Evolutionary conservation across 2,888 invertebrate species (phyloP).

Genomic region (Caradrina clavipalpis): DNA sequence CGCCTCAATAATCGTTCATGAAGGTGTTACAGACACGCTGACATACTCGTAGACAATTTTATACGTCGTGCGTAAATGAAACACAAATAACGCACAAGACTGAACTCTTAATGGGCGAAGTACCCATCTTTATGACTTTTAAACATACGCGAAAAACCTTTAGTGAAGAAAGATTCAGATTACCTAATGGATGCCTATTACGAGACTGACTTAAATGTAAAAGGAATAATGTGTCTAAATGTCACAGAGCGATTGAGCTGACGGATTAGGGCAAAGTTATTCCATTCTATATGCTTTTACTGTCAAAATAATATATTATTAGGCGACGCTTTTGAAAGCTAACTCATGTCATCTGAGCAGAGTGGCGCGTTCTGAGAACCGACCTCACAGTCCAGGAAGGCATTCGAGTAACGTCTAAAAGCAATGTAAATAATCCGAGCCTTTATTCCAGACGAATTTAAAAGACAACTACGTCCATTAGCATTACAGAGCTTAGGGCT

Average conservation of each 20-base stretch:
- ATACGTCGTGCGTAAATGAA: background rate
- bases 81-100: background rate
- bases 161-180: slow-evolving; percentile 33
- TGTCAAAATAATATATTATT: slow-evolving; percentile 6
- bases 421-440: slow-evolving; percentile 9
- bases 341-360: slow-evolving; percentile 5
- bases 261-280: background rate
- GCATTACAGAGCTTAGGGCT: background rate
- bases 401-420: background rate
- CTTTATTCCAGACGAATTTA: background rate
- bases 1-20: slow-evolving; percentile 18
- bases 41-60: too few species aligned
- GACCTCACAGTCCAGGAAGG: too few species aligned
- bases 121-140: slow-evolving; percentile 26
- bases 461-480: background rate
- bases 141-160: slow-evolving; percentile 38
- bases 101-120: background rate
- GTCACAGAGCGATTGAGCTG: slow-evolving; percentile 4
- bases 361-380: background rate
- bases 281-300: slow-evolving; percentile 12
- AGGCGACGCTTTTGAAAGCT: slow-evolving; percentile 21
- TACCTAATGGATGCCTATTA: slow-evolving; percentile 25
- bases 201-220: slow-evolving; percentile 25
- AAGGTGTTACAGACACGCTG: background rate
- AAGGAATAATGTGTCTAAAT: slow-evolving; percentile 25